Evolutionary conservation across 2,797 vertebrate species (phyloP).

Genomic region (Betta splendens): DNA sequence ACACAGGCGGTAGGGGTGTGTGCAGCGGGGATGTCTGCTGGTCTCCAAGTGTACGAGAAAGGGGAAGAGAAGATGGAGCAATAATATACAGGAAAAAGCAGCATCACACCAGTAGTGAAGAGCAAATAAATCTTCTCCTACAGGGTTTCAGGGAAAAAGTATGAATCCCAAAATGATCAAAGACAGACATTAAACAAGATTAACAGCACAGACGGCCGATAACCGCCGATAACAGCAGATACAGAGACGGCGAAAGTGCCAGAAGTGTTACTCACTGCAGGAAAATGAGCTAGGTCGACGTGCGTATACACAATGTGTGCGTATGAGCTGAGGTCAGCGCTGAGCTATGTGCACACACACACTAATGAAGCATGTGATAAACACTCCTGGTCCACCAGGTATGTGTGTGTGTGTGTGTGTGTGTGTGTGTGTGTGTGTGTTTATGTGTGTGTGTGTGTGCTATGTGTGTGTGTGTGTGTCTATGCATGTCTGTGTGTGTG

Average conservation of each 20-base stretch:
- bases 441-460: too few relatives aligned
- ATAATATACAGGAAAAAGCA: neutral
- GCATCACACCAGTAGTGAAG: neutral
- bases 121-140: too few relatives aligned
- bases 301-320: constrained; percentile 6
- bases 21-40: constrained; percentile 23
- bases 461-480: too few relatives aligned
- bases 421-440: too few relatives aligned
- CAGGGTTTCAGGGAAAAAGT: neutral
- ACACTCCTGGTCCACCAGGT: constrained; percentile 54
- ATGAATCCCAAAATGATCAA: constrained; percentile 9
- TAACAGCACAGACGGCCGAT: neutral
- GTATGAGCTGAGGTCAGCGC: constrained; percentile 10
- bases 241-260: neutral
- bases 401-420: constrained; percentile 30
- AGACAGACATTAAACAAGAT: neutral
- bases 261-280: neutral
- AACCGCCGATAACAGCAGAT: neutral
- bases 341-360: constrained; percentile 39
- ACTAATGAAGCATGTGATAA: constrained; percentile 56
- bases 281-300: constrained; percentile 1
- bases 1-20: constrained; percentile 29
- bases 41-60: constrained; percentile 20
- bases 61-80: neutral
- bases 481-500: too few relatives aligned